Conservation (phyloP, 1,140 invertebrate species). For the Drusus annulatus region DNA sequence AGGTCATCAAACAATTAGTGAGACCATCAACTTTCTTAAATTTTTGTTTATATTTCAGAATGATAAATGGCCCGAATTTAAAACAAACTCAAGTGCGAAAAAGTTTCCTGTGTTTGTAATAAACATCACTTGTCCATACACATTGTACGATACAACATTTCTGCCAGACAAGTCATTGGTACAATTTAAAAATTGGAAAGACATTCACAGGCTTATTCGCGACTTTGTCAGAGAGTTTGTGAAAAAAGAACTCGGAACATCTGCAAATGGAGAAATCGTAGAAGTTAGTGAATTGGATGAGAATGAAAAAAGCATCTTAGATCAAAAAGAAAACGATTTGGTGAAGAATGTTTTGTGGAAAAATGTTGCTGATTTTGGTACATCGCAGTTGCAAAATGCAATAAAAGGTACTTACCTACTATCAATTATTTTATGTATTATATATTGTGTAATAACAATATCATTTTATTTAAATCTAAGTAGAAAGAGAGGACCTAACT, state of each 20-base stretch:
- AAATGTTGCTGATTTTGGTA: constrained; percentile 53
- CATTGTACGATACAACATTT: constrained; percentile 70
- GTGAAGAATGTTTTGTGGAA: constrained; percentile 39
- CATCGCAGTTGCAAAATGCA: constrained; percentile 60
- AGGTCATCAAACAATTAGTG: no score
- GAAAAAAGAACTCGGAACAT: constrained; percentile 19
- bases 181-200: constrained; percentile 72
- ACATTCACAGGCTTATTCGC: constrained; percentile 66
- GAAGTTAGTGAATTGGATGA: constrained; percentile 6
- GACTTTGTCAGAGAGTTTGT: constrained; percentile 62
- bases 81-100: constrained; percentile 62
- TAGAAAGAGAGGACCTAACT: no score
- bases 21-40: no score
- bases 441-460: no score
- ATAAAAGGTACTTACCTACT: background rate
- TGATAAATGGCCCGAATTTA: constrained; percentile 42
- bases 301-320: background rate
- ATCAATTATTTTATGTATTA: no score
- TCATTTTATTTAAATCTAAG: no score
- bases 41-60: constrained; percentile 9
- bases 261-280: background rate
- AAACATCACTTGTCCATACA: constrained; percentile 71
- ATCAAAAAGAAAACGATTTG: background rate
- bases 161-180: constrained; percentile 71
- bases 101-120: constrained; percentile 71